phyloP scores from a whole-genome alignment of 2,888 invertebrate genomes.

The Clusia tigrina region DNA sequence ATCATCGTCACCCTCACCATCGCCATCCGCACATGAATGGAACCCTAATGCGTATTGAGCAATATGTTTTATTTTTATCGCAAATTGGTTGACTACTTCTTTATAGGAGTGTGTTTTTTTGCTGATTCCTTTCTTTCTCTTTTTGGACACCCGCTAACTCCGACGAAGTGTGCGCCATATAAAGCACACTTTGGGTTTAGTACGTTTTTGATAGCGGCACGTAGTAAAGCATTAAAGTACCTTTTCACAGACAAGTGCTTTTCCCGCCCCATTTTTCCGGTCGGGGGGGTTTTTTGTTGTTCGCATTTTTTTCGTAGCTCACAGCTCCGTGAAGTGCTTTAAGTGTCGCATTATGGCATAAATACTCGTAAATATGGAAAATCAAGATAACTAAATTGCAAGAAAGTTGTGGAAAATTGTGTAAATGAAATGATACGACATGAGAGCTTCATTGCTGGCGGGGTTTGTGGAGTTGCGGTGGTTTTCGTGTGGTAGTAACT shows the following conservation, averaged over 20 bases:
- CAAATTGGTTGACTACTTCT: conserved; percentile 18
- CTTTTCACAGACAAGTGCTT: neutral
- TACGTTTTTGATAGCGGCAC: conserved; percentile 1
- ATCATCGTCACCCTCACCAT: no score
- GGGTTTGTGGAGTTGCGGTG: no score
- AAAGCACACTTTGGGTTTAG: neutral
- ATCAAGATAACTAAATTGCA: no score
- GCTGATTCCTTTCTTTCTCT: no score
- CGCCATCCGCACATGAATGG: no score
- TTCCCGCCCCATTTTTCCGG: conserved; percentile 1
- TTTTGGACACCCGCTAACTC: neutral
- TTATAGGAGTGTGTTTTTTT: neutral
- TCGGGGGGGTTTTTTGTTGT: neutral
- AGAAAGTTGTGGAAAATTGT: no score
- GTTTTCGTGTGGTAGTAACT: no score
- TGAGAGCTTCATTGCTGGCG: no score
- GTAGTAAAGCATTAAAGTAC: conserved; percentile 3
- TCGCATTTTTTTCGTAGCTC: no score
- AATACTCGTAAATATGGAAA: no score
- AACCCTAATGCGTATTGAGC: neutral
- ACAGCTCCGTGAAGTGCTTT: neutral
- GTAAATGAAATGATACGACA: no score
- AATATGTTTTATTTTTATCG: conserved; percentile 17
- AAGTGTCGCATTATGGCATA: conserved; percentile 4
- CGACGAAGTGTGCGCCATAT: neutral